Evolutionary conservation across 2,888 invertebrate species (phyloP), one percentile per base, ranked within the genome.

Genomic region (Diarsia dahlii): DNA sequence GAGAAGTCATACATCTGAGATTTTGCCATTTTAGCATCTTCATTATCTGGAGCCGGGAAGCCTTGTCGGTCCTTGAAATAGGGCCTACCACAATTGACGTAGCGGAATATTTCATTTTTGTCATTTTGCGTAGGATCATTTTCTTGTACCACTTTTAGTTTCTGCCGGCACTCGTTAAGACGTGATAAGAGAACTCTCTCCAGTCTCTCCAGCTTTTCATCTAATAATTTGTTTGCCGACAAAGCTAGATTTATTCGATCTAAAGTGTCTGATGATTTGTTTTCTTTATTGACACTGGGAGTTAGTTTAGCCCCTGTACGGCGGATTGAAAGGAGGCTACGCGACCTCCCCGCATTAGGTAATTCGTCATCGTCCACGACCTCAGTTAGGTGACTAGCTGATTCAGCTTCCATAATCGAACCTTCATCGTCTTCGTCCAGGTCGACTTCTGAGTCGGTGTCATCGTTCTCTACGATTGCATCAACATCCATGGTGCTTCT

Each of bases 21-120:
- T 80, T 92, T 92, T 6, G 84, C 89, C 94, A 95, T 95, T 9
- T 93, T 82, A 10, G 97, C 97, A 87, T 98, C 98, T 8, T 95
- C 93, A 91, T 98, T 98, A 39, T 97, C 97, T 6, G 96, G 96
- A 1, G 96, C 92, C 0, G 95, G 92, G 84, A 97, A 97, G 39
- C 96, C 95, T 34, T 94, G 87, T 39, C 90, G 93, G 86, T 98
- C 97, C 88, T 98, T 98, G 84, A 98, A 98, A 89, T 97, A 98
- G 1, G 98, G 97, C 87, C 97, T 95, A 50, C 97, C 96, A 89
- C 97, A 95, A 69, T 89, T 90, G 0, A 93, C 89, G 58, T 94
- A 94, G 46, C 92, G 90, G 50, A 94, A 95, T 66, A 81, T 81
- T n/a, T 89, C 89, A 28, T 78, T 68, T 84, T 81, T 90, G 0